Conservation (phyloP, 1,140 invertebrate genomes). For the Drosophila orena region DNA sequence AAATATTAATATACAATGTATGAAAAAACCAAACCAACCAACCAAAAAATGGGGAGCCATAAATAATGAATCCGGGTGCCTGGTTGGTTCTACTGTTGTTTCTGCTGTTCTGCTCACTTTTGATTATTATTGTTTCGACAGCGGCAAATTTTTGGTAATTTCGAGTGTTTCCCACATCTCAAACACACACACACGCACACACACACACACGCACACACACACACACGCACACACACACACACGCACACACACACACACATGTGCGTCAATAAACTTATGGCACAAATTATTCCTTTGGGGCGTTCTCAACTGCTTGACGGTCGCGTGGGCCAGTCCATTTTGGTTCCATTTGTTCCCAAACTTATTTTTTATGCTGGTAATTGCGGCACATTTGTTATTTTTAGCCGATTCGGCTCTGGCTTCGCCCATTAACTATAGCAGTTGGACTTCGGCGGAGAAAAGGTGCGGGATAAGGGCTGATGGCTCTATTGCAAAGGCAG, state of each 20-base stretch:
- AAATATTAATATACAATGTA: constrained; percentile 62
- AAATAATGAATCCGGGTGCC: constrained; percentile 77
- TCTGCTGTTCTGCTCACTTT: constrained; percentile 38
- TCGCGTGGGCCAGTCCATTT: constrained; percentile 75
- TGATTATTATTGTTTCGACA: constrained; percentile 63
- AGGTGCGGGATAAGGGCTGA: constrained; percentile 25
- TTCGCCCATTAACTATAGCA: constrained; percentile 37
- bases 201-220: constrained; percentile 12
- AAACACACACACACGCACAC: constrained; percentile 23
- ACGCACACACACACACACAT: constrained; percentile 9
- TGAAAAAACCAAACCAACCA: constrained; percentile 30
- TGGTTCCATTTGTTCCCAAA: constrained; percentile 18
- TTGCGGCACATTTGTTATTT: constrained; percentile 79
- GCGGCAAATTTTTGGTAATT: constrained; percentile 63
- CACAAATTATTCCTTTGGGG: constrained; percentile 53
- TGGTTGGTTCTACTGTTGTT: constrained; percentile 33
- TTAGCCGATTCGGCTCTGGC: constrained; percentile 46
- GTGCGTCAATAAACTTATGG: constrained; percentile 3
- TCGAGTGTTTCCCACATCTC: constrained; percentile 77
- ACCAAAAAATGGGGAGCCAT: constrained; percentile 59
- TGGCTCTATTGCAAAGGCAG: constrained; percentile 47
- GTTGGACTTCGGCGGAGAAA: constrained; percentile 5
- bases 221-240: constrained; percentile 10
- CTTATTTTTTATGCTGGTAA: constrained; percentile 53
- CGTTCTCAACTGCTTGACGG: constrained; percentile 51